phyloP scores from a whole-genome alignment of 2,888 invertebrate genomes.

The Muschampia plurimacula region DNA sequence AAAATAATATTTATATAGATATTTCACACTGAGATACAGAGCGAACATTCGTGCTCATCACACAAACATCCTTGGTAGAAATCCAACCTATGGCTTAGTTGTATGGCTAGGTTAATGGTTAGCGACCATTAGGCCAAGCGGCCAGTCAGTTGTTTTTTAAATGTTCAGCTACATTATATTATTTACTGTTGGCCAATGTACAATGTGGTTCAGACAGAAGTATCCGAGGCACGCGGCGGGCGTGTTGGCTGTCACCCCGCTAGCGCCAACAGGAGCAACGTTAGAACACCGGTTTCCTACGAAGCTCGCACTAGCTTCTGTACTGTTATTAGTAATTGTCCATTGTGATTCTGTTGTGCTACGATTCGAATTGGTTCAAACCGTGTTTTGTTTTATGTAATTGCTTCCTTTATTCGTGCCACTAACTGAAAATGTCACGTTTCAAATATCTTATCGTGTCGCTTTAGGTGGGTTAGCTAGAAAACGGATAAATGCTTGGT shows the following conservation, averaged over 20 bases:
- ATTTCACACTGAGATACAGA: no score
- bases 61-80: no score
- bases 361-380: neutral
- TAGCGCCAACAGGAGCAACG: constrained; percentile 30
- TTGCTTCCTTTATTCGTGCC: constrained; percentile 24
- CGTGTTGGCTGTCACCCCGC: constrained; percentile 32
- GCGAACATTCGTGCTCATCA: no score
- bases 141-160: neutral
- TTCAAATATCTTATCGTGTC: neutral
- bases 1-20: no score
- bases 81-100: no score
- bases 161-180: neutral
- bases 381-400: constrained; percentile 15
- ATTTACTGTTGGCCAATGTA: neutral
- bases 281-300: constrained; percentile 31
- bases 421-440: constrained; percentile 9
- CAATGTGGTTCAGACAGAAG: neutral
- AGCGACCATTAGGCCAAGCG: no score
- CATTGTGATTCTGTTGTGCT: constrained; percentile 23
- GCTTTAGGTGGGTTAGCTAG: neutral
- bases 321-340: constrained; percentile 29
- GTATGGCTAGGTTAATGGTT: no score
- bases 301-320: constrained; percentile 20
- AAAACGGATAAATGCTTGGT: neutral
- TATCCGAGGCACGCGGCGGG: constrained; percentile 24